Evolutionary conservation across 2,113 vertebrate genomes (phyloP).

Genomic region (Crotalus horridus): DNA sequence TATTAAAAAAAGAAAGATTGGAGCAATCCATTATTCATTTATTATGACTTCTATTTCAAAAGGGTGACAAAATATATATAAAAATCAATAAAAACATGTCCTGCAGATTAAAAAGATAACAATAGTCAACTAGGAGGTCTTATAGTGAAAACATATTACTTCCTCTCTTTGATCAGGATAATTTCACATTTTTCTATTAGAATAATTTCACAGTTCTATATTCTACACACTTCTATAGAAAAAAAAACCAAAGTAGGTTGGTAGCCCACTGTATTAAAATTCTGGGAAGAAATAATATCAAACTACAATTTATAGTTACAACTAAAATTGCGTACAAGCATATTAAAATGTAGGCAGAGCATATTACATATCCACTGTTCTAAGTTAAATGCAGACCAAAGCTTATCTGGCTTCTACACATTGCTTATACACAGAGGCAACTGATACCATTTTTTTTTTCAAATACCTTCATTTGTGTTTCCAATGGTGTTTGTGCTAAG

Average conservation of each 20-base stretch:
- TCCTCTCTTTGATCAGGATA: background rate
- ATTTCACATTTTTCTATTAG: background rate
- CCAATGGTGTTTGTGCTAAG: conserved; percentile 90
- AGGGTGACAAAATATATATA: background rate
- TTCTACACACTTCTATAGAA: background rate
- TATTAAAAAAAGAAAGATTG: background rate
- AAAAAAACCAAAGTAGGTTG: background rate
- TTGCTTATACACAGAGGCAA: background rate
- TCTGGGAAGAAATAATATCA: background rate
- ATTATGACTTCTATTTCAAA: background rate
- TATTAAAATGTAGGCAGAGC: background rate
- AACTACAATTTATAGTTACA: background rate
- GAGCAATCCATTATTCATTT: background rate
- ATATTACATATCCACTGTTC: background rate
- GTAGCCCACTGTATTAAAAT: background rate
- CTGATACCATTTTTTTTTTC: conserved; percentile 3
- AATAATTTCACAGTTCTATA: background rate
- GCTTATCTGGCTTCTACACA: background rate
- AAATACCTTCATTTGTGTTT: conserved; percentile 97
- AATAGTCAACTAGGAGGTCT: background rate
- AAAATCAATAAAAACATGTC: background rate
- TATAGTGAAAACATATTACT: background rate
- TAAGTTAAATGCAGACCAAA: background rate
- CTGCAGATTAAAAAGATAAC: background rate
- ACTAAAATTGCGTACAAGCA: background rate